phyloP scores from a whole-genome alignment of 2,113 vertebrate genomes.

The Pangasianodon hypophthalmus region DNA sequence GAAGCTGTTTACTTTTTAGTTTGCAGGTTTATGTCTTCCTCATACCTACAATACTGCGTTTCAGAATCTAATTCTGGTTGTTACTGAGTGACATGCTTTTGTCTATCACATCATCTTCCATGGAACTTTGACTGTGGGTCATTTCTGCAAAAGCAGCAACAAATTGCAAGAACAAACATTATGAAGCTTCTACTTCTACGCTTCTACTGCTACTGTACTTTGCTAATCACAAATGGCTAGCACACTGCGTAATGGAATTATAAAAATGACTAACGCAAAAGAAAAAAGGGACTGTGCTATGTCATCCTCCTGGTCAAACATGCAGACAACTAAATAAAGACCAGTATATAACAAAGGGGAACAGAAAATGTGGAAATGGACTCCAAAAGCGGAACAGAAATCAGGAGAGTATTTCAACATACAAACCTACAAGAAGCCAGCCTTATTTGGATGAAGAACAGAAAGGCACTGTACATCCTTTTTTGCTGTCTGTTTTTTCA shows the following conservation, averaged over 20 bases:
- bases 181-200: neutral
- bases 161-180: neutral
- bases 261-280: too few relatives aligned
- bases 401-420: conserved; percentile 22
- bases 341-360: neutral
- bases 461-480: neutral
- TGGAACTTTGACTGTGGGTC: neutral
- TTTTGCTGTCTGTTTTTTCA: neutral
- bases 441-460: conserved; percentile 22
- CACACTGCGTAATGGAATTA: neutral
- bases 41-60: neutral
- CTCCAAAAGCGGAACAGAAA: conserved; percentile 29
- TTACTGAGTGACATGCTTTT: neutral
- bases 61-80: neutral
- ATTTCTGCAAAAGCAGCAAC: neutral
- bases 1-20: neutral
- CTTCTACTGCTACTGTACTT: neutral
- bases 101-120: neutral
- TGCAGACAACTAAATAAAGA: neutral
- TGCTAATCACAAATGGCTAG: neutral
- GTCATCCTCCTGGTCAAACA: neutral
- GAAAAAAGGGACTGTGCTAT: neutral
- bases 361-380: conserved; percentile 16
- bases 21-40: neutral
- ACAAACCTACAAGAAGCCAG: neutral